Conservation (phyloP, 2,888 invertebrate species). For the Drosophila dives region DNA sequence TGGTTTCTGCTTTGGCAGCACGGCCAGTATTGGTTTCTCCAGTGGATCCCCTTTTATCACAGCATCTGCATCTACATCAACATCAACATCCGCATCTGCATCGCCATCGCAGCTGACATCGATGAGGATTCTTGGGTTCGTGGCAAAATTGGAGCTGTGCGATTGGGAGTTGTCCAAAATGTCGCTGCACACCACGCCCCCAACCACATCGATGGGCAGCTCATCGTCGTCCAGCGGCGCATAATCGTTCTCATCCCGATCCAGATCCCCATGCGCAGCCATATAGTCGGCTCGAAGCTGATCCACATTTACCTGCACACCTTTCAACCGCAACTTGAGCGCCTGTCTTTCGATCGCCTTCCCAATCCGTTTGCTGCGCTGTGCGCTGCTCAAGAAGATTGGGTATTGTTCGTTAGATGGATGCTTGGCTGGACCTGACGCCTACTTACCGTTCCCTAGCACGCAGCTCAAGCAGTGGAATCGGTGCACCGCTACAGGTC, state of each 20-base stretch:
- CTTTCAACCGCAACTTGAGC: slow-evolving; percentile 94
- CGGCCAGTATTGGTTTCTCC: slow-evolving; percentile 11
- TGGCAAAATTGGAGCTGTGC: slow-evolving; percentile 42
- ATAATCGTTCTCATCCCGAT: slow-evolving; percentile 19
- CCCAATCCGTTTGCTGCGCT: slow-evolving; percentile 93
- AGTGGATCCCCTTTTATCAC: slow-evolving; percentile 83
- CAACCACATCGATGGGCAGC: slow-evolving; percentile 92
- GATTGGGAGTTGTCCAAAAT: slow-evolving; percentile 82
- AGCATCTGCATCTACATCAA: slow-evolving; percentile 29
- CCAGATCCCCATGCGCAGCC: slow-evolving; percentile 81
- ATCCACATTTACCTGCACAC: slow-evolving; percentile 93
- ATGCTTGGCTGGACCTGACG: background rate
- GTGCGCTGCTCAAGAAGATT: slow-evolving; percentile 86
- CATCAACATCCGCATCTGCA: background rate
- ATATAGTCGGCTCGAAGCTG: slow-evolving; percentile 92
- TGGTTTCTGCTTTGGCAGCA: slow-evolving; percentile 74
- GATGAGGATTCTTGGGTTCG: slow-evolving; percentile 48
- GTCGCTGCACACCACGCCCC: slow-evolving; percentile 86
- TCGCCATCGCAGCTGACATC: slow-evolving; percentile 36
- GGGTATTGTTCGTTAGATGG: background rate
- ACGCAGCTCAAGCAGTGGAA: slow-evolving; percentile 93
- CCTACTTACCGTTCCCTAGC: slow-evolving; percentile 90
- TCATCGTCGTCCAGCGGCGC: slow-evolving; percentile 85
- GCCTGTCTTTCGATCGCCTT: slow-evolving; percentile 96
- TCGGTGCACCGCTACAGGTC: slow-evolving; percentile 97